Evolutionary conservation across 2,113 vertebrate species (phyloP).

Genomic region (Marmota flaviventris): DNA sequence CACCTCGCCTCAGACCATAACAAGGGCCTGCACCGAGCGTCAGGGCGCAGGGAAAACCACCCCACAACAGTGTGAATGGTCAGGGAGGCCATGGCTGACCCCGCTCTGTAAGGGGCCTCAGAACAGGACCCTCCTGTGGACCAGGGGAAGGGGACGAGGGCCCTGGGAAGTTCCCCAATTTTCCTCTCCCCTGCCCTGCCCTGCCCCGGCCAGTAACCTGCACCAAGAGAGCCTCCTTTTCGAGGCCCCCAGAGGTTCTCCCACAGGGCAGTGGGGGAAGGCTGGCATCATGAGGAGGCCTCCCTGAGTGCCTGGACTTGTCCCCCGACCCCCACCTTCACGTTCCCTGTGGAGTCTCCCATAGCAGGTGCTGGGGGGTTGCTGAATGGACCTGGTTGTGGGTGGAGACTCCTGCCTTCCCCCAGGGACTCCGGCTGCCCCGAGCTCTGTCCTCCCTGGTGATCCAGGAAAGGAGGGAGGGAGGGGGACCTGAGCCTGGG

Average conservation of each 20-base stretch:
- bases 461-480: background rate
- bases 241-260: accelerated
- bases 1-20: no score
- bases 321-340: background rate
- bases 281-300: accelerated
- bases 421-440: background rate
- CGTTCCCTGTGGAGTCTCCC: background rate
- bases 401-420: background rate
- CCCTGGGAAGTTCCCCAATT: no score
- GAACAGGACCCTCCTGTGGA: background rate
- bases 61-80: background rate
- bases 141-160: accelerated
- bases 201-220: no score
- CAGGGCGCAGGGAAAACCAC: background rate
- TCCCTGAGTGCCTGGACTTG: no score
- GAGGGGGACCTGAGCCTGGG: background rate
- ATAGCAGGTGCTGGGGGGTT: background rate
- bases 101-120: accelerated
- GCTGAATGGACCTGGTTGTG: background rate
- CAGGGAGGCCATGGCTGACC: background rate
- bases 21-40: background rate
- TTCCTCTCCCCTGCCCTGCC: background rate
- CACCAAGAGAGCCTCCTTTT: background rate
- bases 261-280: background rate
- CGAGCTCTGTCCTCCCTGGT: no score